Conservation (phyloP, 2,113 vertebrate species). For the Condylura cristata region DNA sequence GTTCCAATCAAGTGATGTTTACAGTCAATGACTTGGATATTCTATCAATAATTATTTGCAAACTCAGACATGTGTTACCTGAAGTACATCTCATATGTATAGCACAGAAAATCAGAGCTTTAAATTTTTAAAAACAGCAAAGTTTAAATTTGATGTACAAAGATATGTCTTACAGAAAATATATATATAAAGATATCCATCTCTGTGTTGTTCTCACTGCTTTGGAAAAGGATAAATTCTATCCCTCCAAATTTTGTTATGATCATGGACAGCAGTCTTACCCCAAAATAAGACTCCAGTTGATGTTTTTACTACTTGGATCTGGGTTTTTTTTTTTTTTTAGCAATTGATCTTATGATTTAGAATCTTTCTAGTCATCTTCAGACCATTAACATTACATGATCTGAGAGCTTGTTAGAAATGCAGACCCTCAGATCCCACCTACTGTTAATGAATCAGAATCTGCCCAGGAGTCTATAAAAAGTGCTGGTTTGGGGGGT, state of each 20-base stretch:
- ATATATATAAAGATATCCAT: neutral
- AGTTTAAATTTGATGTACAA: neutral
- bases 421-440: neutral
- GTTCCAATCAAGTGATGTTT: neutral
- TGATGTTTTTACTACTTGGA: neutral
- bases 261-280: neutral
- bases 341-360: neutral
- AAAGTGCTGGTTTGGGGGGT: neutral
- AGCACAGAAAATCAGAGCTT: neutral
- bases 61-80: neutral
- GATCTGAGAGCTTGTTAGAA: neutral
- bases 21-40: neutral
- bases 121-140: neutral
- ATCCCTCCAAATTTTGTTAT: neutral
- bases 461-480: neutral
- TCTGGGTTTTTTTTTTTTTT: neutral
- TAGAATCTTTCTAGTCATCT: neutral
- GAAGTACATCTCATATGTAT: neutral
- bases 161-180: neutral
- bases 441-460: neutral
- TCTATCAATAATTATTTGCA: slow-evolving; percentile 34
- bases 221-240: neutral
- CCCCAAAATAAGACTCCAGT: neutral
- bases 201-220: neutral
- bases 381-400: neutral